phyloP scores from a whole-genome alignment of 2,888 invertebrate species.

The Halictus ligatus region DNA sequence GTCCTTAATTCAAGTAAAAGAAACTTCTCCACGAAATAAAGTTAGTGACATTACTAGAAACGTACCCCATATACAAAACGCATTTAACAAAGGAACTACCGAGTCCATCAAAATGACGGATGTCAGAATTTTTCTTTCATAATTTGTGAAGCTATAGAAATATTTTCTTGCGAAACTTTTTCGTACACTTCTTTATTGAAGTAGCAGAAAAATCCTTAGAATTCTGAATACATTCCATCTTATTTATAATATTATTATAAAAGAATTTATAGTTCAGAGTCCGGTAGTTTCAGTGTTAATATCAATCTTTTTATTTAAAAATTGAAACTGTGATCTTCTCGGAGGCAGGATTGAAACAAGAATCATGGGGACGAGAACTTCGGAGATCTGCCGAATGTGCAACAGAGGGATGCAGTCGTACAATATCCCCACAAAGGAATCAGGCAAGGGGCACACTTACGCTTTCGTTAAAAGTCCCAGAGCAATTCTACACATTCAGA shows the following conservation, averaged over 20 bases:
- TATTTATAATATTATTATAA: no score
- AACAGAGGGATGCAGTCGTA: conserved; percentile 76
- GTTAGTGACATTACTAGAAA: neutral
- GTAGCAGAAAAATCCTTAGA: no score
- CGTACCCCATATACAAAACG: neutral
- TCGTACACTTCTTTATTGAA: no score
- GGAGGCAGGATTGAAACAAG: neutral
- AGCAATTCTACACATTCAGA: conserved; percentile 78
- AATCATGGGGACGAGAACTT: conserved; percentile 76
- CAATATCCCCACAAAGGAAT: conserved; percentile 71
- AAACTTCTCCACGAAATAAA: conserved; percentile 1
- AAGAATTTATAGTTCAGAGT: neutral
- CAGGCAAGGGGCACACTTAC: conserved; percentile 72
- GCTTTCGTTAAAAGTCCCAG: conserved; percentile 80
- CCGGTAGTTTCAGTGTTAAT: neutral
- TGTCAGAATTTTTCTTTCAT: no score
- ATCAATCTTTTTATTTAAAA: neutral
- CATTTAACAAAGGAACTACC: neutral
- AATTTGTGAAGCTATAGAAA: no score
- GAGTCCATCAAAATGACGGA: neutral
- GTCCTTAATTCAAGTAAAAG: neutral
- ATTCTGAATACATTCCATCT: no score
- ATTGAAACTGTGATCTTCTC: neutral
- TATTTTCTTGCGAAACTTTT: no score
- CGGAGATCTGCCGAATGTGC: conserved; percentile 80